phyloP scores from a whole-genome alignment of 2,888 invertebrate genomes.

The Mesorhabditis belari region DNA sequence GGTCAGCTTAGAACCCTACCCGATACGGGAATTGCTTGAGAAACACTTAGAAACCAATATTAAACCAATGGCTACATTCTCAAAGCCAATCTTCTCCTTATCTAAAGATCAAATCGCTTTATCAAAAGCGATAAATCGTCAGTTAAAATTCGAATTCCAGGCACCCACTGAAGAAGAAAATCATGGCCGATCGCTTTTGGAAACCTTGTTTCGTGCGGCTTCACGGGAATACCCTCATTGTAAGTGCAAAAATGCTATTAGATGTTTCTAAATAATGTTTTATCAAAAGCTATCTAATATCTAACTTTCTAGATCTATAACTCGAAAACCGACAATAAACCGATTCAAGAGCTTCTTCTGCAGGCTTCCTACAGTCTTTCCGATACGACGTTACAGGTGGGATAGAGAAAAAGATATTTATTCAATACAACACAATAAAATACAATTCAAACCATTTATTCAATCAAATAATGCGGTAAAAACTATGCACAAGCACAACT shows the following conservation, averaged over 20 bases:
- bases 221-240: constrained; percentile 71
- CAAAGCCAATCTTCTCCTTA: too few relatives aligned
- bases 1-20: too few relatives aligned
- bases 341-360: constrained; percentile 43
- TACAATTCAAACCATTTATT: not conserved
- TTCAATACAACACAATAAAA: too few relatives aligned
- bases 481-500: too few relatives aligned
- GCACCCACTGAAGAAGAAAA: constrained; percentile 88
- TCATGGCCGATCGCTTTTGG: constrained; percentile 69
- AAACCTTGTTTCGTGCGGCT: constrained; percentile 86
- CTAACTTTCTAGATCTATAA: constrained; percentile 13
- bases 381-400: constrained; percentile 62
- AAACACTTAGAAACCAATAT: too few relatives aligned
- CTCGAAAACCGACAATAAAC: constrained; percentile 14
- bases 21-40: too few relatives aligned
- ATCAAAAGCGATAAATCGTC: not conserved
- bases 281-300: not conserved
- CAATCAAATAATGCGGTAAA: too few relatives aligned
- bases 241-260: too few relatives aligned
- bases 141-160: constrained; percentile 55
- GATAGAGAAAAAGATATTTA: too few relatives aligned
- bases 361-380: constrained; percentile 57
- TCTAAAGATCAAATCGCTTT: too few relatives aligned
- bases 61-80: too few relatives aligned
- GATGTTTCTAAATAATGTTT: too few relatives aligned